Evolutionary conservation across 2,797 vertebrate species (phyloP).

Genomic region (Parauchenoglanis punctatus): DNA sequence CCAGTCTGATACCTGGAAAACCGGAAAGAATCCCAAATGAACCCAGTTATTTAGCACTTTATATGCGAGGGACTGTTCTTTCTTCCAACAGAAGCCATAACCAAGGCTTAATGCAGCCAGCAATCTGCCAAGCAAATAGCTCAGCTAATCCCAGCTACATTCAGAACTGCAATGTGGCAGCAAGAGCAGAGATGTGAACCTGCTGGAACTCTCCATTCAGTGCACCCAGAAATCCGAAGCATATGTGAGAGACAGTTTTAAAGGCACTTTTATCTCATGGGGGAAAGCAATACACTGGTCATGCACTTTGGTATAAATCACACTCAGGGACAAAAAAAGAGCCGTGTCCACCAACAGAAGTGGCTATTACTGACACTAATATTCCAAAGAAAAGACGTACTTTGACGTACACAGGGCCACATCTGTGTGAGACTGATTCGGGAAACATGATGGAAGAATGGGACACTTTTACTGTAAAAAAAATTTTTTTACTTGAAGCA

Average conservation of each 20-base stretch:
- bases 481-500: background rate
- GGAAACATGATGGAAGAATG: background rate
- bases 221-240: constrained; percentile 54
- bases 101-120: constrained; percentile 49
- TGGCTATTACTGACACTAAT: background rate
- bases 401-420: background rate
- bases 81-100: constrained; percentile 41
- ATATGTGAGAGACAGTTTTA: constrained; percentile 55
- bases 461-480: background rate
- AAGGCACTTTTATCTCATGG: constrained; percentile 44
- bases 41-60: constrained; percentile 55
- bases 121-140: constrained; percentile 58
- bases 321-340: background rate
- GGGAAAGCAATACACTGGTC: constrained; percentile 44
- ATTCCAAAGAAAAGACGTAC: background rate
- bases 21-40: constrained; percentile 36
- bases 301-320: background rate
- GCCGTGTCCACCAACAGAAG: background rate
- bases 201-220: constrained; percentile 40
- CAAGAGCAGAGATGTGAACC: constrained; percentile 45
- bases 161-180: constrained; percentile 34
- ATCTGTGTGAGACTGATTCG: background rate
- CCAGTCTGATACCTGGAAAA: constrained; percentile 45
- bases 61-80: constrained; percentile 46
- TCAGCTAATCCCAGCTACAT: constrained; percentile 53